Conservation (phyloP, 2,113 vertebrate genomes). For the Sinocyclocheilus anophthalmus region DNA sequence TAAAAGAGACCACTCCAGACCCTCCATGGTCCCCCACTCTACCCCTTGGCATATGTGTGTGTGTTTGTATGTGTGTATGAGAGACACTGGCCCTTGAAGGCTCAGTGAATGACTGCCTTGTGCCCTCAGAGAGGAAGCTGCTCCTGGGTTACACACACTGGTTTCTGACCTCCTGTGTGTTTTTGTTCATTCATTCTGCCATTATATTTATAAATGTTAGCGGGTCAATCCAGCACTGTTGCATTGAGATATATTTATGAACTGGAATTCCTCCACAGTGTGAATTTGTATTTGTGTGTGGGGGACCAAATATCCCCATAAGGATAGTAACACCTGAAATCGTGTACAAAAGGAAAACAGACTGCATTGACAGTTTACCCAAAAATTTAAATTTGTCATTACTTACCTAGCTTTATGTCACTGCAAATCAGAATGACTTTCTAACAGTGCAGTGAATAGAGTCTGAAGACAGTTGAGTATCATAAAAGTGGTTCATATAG, state of each 20-base stretch:
- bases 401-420: not conserved
- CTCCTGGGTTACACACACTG: constrained; percentile 36
- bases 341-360: not conserved
- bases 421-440: not conserved
- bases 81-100: constrained; percentile 46
- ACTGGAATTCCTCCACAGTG: constrained; percentile 47
- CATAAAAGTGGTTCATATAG: not conserved
- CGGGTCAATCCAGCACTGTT: constrained; percentile 36
- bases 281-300: constrained; percentile 40
- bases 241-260: constrained; percentile 48
- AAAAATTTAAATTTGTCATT: not conserved
- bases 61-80: not conserved
- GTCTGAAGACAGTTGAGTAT: not conserved
- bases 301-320: not conserved
- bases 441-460: not conserved
- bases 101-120: constrained; percentile 58
- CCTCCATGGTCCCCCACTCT: constrained; percentile 26
- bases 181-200: constrained; percentile 51
- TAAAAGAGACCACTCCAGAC: constrained; percentile 44
- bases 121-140: constrained; percentile 52
- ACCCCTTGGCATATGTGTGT: constrained; percentile 21
- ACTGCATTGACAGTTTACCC: not conserved
- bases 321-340: not conserved
- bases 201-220: constrained; percentile 53
- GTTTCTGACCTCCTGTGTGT: constrained; percentile 34